phyloP scores from a whole-genome alignment of 2,888 invertebrate genomes.

The Ferrisia virgata region DNA sequence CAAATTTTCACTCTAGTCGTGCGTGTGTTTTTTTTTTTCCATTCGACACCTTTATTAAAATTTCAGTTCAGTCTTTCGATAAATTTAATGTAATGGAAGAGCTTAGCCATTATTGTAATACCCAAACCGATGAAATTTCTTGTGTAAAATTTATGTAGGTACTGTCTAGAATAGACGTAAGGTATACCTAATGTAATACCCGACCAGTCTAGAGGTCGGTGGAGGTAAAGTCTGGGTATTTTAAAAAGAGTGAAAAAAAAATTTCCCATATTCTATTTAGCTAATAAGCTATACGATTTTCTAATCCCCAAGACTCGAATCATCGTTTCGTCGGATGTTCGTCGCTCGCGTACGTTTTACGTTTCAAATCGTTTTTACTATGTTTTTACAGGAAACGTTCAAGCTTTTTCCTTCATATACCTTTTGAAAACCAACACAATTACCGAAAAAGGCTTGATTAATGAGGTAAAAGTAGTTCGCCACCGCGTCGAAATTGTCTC shows the following conservation, averaged over 20 bases:
- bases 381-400: neutral
- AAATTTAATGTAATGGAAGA: neutral
- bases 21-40: neutral
- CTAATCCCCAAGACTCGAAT: constrained; percentile 6
- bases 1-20: neutral
- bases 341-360: neutral
- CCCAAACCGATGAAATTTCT: constrained; percentile 21
- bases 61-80: neutral
- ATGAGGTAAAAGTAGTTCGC: neutral
- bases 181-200: no score
- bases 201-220: no score
- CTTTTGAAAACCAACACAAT: constrained; percentile 10
- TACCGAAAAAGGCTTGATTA: neutral
- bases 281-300: neutral
- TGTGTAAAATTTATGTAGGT: neutral
- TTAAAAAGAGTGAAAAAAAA: neutral
- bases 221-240: no score
- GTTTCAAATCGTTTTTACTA: neutral
- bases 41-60: constrained; percentile 14
- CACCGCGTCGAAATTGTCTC: neutral
- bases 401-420: neutral
- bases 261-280: neutral
- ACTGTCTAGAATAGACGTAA: no score
- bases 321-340: neutral
- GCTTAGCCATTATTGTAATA: neutral